phyloP scores from a whole-genome alignment of 2,888 invertebrate genomes.

The Phanerotoma sp. region DNA sequence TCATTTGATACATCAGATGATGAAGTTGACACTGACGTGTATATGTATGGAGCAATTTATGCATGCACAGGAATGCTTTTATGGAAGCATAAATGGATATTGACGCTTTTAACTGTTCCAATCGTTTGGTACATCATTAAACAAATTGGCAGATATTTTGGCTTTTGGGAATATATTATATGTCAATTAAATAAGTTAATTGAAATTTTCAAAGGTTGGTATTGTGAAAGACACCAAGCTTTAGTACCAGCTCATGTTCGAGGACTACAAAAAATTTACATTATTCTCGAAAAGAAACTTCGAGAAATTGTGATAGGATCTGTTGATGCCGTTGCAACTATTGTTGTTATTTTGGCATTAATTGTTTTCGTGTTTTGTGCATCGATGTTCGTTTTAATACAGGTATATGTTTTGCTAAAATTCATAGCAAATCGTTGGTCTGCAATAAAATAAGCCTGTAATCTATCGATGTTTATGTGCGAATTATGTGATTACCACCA shows the following conservation, averaged over 20 bases:
- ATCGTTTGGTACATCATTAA: conserved; percentile 70
- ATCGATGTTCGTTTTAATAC: conserved; percentile 79
- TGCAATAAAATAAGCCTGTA: too few species aligned
- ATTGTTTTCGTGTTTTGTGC: conserved; percentile 77
- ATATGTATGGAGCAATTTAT: conserved; percentile 78
- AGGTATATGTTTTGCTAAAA: conserved; percentile 62
- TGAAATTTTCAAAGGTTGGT: conserved; percentile 63
- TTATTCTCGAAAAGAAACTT: conserved; percentile 65
- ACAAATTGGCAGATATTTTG: conserved; percentile 55
- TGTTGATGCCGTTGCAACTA: conserved; percentile 83
- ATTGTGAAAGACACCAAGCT: conserved; percentile 67
- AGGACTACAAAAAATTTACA: conserved; percentile 72
- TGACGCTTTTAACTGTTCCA: conserved; percentile 76
- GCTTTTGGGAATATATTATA: conserved; percentile 56
- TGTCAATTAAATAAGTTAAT: conserved; percentile 54
- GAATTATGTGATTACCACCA: too few species aligned
- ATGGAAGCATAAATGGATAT: conserved; percentile 83
- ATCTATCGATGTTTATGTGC: too few species aligned
- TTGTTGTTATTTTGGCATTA: conserved; percentile 83
- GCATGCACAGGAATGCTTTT: conserved; percentile 80
- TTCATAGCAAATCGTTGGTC: too few species aligned
- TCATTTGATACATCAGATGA: conserved; percentile 46
- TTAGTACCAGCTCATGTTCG: conserved; percentile 75
- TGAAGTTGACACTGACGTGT: conserved; percentile 55
- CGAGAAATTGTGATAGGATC: conserved; percentile 70